Base-by-base conservation (phyloP, 2,888 invertebrate genomes). In the Alloscopus bannaensis region DNA sequence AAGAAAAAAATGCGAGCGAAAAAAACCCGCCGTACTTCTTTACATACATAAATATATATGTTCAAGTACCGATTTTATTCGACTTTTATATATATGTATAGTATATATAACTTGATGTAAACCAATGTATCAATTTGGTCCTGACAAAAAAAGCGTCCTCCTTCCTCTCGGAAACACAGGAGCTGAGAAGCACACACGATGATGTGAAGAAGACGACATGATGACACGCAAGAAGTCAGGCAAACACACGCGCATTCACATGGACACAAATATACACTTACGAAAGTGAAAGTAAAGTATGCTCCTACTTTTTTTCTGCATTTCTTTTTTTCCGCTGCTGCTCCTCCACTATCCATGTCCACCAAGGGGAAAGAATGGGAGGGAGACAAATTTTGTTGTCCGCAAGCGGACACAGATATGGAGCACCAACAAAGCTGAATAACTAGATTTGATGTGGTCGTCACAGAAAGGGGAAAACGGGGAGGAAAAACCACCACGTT, bases 141-240 rank as follows among this genome's bases (percentile, higher is more conserved):
- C 36, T 31, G 59, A 18, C 59, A 3, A 57, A 22, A 40, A 36
- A 40, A 40, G 40, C 18, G 36, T 40, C 22, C 31, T 52, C 28
- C 8, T 66, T 31, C 20, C 24, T 40, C 40, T 20, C 40, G 22
- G 18, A 13, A 31, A 4, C 29, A 18, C 59, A 31, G 2, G 18
- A 16, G 31, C 4, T 11, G 57, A 45, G n/a, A 52, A 3, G 24
- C 52, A 60, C 24, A n/a, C n/a, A n/a, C n/a, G n/a, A n/a, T n/a
- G n/a, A n/a, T n/a, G n/a, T n/a, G n/a, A 24, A 40, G 28, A 40
- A 6, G 55, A 55, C 22, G 60, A 60, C 60, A 60, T 50, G 52
- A 52, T 52, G 66, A 52, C 66, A 68, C 66, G 66, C 66, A 68
- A 55, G 24, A 68, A 36, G 50, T 52, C 60, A 60, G 20, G 24